Evolutionary conservation across 2,113 vertebrate genomes (phyloP).

Genomic region (Callospermophilus lateralis): DNA sequence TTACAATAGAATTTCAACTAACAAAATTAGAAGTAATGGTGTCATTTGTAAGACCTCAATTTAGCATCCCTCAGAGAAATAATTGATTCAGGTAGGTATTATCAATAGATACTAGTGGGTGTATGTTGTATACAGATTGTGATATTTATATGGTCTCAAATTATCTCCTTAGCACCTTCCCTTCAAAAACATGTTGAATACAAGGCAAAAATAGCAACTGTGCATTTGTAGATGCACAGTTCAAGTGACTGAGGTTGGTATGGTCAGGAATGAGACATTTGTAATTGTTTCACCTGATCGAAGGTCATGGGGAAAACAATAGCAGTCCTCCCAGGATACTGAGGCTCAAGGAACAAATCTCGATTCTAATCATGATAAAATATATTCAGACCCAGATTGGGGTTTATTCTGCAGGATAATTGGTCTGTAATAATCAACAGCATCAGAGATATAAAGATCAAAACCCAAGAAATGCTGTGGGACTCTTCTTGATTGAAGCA

Average conservation of each 20-base stretch:
- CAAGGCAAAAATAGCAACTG: neutral
- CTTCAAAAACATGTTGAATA: neutral
- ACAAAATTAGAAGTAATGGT: neutral
- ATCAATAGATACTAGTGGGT: neutral
- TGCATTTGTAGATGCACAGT: neutral
- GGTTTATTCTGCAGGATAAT: neutral
- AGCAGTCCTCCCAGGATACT: accelerated
- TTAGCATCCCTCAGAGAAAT: neutral
- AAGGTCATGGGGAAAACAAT: neutral
- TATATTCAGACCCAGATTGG: neutral
- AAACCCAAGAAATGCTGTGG: neutral
- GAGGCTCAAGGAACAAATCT: neutral
- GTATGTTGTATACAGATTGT: neutral
- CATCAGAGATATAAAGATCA: neutral
- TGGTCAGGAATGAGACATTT: neutral
- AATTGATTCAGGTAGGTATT: neutral
- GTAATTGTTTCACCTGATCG: neutral
- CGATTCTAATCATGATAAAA: neutral
- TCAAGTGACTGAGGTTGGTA: neutral
- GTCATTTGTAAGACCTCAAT: neutral
- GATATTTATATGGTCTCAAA: neutral
- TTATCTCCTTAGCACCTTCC: neutral
- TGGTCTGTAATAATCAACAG: neutral
- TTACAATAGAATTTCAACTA: neutral
- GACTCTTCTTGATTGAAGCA: neutral